Evolutionary conservation across 1,140 invertebrate genomes (phyloP), one percentile per base, ranked within the genome.

Genomic region (Pissodes strobi): DNA sequence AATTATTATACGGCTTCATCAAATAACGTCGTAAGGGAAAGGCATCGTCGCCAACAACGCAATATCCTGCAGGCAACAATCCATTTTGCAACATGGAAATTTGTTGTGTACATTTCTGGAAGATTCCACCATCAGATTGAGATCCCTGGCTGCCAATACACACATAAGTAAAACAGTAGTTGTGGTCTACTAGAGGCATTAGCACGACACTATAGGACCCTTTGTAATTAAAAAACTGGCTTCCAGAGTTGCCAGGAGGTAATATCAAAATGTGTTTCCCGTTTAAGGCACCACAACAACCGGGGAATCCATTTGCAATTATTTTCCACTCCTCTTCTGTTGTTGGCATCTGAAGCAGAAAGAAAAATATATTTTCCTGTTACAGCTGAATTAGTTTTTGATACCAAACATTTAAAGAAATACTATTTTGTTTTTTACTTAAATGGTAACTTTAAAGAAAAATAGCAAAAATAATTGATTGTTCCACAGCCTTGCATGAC

Each of bases 281-380:
- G 13, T n/a, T n/a, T n/a, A n/a, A n/a, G n/a, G n/a, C 10, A 41
- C 15, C 10, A n/a, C 39, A 41, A 41, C 5, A 41, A 4, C 10
- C 15, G 6, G 10, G 10, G n/a, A 34, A 34, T 34, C n/a, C 13
- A 41, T 41, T 13, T 41, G 39, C 10, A 41, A 41, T 41, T 12
- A 17, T 41, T 41, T 41, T 41, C 39, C 39, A 41, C 39, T 41
- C 10, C 39, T 41, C 10, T 41, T 41, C 39, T 41, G 30, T 34
- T 34, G 30, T n/a, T 34, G n/a, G n/a, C n/a, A n/a, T n/a, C n/a
- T n/a, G n/a, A n/a, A n/a, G n/a, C n/a, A n/a, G n/a, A n/a, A n/a
- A n/a, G n/a, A n/a, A n/a, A n/a, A n/a, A n/a, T n/a, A n/a, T n/a
- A n/a, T n/a, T n/a, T n/a, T n/a, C n/a, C n/a, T n/a, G n/a, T n/a